Percentiles rank a stretch among this genome's conserved stretches.
Evolutionary conservation across 2,113 vertebrate genomes (phyloP).

Genomic region (Nettapus auritus): DNA sequence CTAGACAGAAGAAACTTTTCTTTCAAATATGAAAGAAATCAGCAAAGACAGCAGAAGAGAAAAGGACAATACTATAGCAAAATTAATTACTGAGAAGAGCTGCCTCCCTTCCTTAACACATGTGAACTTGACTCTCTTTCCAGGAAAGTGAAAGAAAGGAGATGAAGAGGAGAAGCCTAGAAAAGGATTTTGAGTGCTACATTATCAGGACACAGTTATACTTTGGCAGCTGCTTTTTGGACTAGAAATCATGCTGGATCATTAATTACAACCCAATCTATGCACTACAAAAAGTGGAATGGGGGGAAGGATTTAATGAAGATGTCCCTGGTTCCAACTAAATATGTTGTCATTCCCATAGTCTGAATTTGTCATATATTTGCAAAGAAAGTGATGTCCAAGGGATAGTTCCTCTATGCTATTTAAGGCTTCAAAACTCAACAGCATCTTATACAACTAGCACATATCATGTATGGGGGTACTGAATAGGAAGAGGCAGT

Average conservation of each 20-base stretch:
- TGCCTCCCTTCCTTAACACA: neutral
- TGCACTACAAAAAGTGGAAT: neutral
- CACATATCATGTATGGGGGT: accelerated
- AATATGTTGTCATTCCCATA: neutral
- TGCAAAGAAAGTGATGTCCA: neutral
- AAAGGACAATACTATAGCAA: neutral
- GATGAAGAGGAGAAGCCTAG: neutral
- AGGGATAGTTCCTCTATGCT: neutral
- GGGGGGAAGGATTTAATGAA: neutral
- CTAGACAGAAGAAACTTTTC: neutral
- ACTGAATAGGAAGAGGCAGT: neutral
- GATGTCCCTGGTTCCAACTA: neutral
- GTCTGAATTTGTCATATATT: neutral
- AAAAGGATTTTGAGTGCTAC: neutral
- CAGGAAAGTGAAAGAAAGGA: neutral
- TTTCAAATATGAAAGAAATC: neutral
- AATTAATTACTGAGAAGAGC: neutral
- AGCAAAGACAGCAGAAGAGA: neutral
- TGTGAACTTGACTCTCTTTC: neutral
- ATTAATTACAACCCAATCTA: neutral
- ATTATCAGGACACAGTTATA: neutral
- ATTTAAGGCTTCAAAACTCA: conserved; percentile 15
- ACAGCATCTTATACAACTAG: neutral
- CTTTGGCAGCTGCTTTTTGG: neutral
- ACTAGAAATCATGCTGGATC: neutral